Base-by-base conservation (phyloP, 2,797 vertebrate species). In the Mormyrus proboscirostris region DNA sequence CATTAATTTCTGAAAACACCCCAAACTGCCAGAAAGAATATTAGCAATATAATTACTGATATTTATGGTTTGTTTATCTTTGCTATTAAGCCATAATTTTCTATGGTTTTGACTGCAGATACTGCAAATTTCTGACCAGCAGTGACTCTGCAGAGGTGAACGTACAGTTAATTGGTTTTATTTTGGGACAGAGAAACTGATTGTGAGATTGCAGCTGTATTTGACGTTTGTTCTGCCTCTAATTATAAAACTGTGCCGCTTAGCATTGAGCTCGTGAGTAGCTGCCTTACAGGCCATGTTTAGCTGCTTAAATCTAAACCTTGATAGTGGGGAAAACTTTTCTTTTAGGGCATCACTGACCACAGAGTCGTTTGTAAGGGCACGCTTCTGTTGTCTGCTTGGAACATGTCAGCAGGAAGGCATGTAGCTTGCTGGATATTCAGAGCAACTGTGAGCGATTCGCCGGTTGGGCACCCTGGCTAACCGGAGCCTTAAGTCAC, bases 401-500 rank as follows among this genome's bases (percentile, higher is more conserved):
- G 8, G 1, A 29, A 79, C 69, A 51, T 9, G 49, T 88, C 25
- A 88, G 29, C 25, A 44, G 65, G 65, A 65, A 89, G 69, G 29
- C 76, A 89, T 79, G 29, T 44, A 33, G 47, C 29, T 88, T 88
- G 79, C 73, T 38, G 47, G 57, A 88, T 87, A 22, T 76, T 88
- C 47, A 69, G 83, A 4, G 25, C 12, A n/a, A 85, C 55, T 16
- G 14, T 65, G 87, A 57, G 41, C 9, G 53, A 51, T 65, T 90
- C 55, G 22, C 73, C 76, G 88, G 65, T 86, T 33, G 76, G 76
- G 53, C 29, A 7, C 33, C 41, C 47, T 33, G 55, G 87, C 88
- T 86, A 90, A 92, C 89, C 85, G 84, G 85, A 89, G 90, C 90
- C 88, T 86, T 92, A 90, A 90, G 87, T 47, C 73, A 73, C 90